phyloP scores from a whole-genome alignment of 2,113 vertebrate genomes.

The Mola mola region DNA sequence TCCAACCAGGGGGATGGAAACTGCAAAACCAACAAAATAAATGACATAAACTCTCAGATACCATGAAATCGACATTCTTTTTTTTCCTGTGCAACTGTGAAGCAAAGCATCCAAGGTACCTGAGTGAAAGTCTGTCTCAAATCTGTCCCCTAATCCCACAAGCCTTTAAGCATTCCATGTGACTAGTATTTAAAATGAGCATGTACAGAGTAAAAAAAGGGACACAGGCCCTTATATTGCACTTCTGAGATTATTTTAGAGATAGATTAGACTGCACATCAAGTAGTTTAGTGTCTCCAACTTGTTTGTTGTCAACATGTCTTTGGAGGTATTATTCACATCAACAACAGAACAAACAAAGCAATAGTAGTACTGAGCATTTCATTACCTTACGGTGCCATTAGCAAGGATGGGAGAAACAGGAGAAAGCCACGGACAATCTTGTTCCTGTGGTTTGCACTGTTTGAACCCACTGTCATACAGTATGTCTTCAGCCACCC shows the following conservation, averaged over 20 bases:
- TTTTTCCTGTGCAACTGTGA: not conserved
- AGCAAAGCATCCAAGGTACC: too few species aligned
- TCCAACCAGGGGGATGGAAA: conserved; percentile 60
- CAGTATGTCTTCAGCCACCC: conserved; percentile 79
- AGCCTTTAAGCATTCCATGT: too few species aligned
- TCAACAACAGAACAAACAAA: not conserved
- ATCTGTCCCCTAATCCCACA: too few species aligned
- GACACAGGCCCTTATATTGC: not conserved
- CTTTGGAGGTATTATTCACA: not conserved
- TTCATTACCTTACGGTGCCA: conserved; percentile 66
- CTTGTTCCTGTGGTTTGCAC: conserved; percentile 78
- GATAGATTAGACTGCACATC: not conserved
- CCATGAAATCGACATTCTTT: too few species aligned
- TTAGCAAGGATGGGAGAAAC: conserved; percentile 72
- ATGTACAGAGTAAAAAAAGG: not conserved
- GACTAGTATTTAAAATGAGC: too few species aligned
- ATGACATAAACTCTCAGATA: not conserved
- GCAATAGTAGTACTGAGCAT: not conserved
- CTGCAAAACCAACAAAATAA: not conserved
- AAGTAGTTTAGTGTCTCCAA: too few species aligned
- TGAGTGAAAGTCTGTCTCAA: too few species aligned
- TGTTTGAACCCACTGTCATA: conserved; percentile 77
- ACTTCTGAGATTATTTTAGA: not conserved
- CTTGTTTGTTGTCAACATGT: not conserved
- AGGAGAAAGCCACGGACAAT: conserved; percentile 78